Percentiles rank a stretch among this genome's conserved stretches.
These are phyloP conservation scores for Heliconius aoede DNA, from an alignment of 2,888 invertebrate genomes.

Conservation along the genomic window DNA sequence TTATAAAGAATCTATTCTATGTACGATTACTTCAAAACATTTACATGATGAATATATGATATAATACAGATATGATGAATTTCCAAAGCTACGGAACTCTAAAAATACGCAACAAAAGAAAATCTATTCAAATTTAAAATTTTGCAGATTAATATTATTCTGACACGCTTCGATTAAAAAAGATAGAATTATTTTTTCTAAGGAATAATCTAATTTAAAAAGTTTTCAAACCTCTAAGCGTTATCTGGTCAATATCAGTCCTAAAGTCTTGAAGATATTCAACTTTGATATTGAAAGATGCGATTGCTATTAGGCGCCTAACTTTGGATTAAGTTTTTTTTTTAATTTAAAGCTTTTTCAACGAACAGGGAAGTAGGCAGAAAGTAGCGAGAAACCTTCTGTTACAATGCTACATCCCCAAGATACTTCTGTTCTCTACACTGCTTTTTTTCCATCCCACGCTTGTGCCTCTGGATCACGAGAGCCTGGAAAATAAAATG, in stretches of 20 bases:
- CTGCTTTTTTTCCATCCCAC: too few relatives aligned
- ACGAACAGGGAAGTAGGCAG: too few relatives aligned
- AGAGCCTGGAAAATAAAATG: neutral
- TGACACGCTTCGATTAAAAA: slow-evolving; percentile 16
- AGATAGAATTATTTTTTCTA: neutral
- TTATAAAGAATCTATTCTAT: too few relatives aligned
- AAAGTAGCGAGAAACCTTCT: too few relatives aligned
- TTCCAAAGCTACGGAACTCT: neutral
- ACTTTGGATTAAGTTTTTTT: neutral
- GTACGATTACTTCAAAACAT: too few relatives aligned
- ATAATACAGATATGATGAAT: neutral
- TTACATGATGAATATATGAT: too few relatives aligned
- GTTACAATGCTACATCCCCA: too few relatives aligned
- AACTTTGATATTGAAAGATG: slow-evolving; percentile 16
- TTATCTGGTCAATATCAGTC: slow-evolving; percentile 22
- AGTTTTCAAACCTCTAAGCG: slow-evolving; percentile 17
- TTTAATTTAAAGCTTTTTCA: too few relatives aligned
- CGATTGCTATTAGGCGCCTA: neutral
- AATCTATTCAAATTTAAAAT: neutral
- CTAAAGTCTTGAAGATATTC: slow-evolving; percentile 17
- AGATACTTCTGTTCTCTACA: too few relatives aligned
- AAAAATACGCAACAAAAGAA: neutral
- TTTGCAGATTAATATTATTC: neutral
- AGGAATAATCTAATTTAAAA: slow-evolving; percentile 4
- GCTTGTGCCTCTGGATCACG: too few relatives aligned